Percentiles rank a stretch among this genome's conserved stretches.
These are phyloP conservation scores for Harpagoxenus sublaevis DNA, from an alignment of 2,888 invertebrate genomes.

Conservation along the genomic window DNA sequence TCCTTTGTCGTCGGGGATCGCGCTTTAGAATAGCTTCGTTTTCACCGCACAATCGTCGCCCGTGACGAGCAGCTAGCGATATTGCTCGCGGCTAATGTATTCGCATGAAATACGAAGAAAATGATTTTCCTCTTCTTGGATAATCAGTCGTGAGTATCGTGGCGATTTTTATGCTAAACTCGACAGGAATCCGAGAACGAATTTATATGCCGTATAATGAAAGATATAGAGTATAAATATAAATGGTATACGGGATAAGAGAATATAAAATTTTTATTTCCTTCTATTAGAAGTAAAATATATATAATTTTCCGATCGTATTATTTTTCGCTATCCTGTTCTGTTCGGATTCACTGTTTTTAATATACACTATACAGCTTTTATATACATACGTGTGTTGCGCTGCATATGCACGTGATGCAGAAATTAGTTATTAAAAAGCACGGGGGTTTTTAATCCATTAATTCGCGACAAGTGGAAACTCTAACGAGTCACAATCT, in stretches of 20 bases:
- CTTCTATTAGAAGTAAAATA: background rate
- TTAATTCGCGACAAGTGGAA: constrained; percentile 11
- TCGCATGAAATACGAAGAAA: background rate
- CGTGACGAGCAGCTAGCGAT: constrained; percentile 32
- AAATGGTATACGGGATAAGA: background rate
- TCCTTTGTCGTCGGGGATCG: constrained; percentile 46
- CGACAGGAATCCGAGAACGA: background rate
- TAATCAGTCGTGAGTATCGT: constrained; percentile 9
- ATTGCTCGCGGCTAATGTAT: constrained; percentile 27
- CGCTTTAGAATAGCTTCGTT: constrained; percentile 45
- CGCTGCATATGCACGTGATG: background rate
- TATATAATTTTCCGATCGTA: background rate
- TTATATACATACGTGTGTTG: background rate
- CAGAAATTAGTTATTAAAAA: constrained; percentile 31
- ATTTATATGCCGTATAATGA: background rate
- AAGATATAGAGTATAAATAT: background rate
- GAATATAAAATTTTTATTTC: background rate
- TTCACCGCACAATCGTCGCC: constrained; percentile 27
- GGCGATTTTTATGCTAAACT: background rate
- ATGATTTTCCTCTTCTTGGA: constrained; percentile 9
- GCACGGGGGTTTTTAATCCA: background rate
- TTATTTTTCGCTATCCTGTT: background rate
- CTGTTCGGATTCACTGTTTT: background rate
- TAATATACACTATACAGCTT: background rate
- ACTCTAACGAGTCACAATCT: constrained; percentile 14